Evolutionary conservation across 2,888 invertebrate genomes (phyloP), one percentile per base, ranked within the genome.

Genomic region (Palloptera scutellata): DNA sequence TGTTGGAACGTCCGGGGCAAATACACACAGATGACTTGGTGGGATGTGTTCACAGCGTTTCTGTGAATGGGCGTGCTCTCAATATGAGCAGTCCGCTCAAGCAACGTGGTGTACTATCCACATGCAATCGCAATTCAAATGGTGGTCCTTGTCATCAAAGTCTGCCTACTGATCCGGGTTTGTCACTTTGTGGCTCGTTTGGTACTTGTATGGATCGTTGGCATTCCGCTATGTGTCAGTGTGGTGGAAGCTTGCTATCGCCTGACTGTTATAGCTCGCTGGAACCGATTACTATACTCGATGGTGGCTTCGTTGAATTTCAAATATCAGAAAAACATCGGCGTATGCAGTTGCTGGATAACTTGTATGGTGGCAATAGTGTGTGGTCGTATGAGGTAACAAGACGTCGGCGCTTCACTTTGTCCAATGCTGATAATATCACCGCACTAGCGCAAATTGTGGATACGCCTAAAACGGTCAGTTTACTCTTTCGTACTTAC

Each of bases 11-110:
- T 55, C 94, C 94, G 0, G 95, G 95, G 0, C 96, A 97, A 85
- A 90, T 97, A 51, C 92, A 92, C 77, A 92, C 96, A 0, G 96
- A 97, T 80, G 97, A 97, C 82, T 91, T 98, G 69, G 91, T 97
- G 15, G 98, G 98, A 6, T 98, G 98, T 80, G 90, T 97, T 74
- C 95, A 96, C 79, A 95, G 95, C 74, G 92, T 97, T 1, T 90
- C 92, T 0, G 89, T 97, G 64, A 96, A 97, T 79, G 96, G 96
- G 4, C 89, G 95, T 20, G 86, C 90, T 1, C 82, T 96, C 30
- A 96, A 96, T 80, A 86, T 96, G 62, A 93, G 93, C 68, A 91
- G 88, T 74, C 94, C 96, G 0, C 75, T 94, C 1, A 87, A 90
- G 61, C 90, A 92, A 4, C 87, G 90, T 6, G 91, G 91, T 1